Percentiles rank a stretch among this genome's conserved stretches.
These are phyloP conservation scores for Helarctos malayanus DNA, from an alignment of 2,797 vertebrate genomes.

Conservation along the genomic window DNA sequence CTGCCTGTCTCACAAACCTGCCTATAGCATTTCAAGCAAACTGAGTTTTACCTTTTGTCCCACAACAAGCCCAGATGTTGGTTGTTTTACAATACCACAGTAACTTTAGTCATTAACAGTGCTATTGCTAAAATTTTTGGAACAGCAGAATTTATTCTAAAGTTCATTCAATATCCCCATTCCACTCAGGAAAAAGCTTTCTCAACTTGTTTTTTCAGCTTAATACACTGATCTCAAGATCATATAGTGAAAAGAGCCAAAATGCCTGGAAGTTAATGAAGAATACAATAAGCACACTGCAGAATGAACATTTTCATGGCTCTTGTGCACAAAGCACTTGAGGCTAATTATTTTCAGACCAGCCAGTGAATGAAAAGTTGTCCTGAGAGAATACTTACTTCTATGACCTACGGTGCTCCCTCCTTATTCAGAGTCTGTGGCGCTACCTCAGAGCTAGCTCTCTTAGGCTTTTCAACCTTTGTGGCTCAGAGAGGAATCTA, in stretches of 20 bases:
- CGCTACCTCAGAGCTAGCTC: not conserved
- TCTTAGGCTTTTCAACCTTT: not conserved
- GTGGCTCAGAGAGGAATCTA: not conserved
- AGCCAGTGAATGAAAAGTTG: not conserved
- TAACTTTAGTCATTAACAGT: not conserved
- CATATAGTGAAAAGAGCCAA: conserved; percentile 54
- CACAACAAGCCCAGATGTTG: not conserved
- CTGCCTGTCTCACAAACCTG: not conserved
- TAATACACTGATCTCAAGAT: conserved; percentile 17
- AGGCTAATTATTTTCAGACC: conserved; percentile 63
- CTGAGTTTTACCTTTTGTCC: not conserved
- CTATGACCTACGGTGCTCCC: not conserved
- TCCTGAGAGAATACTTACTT: not conserved
- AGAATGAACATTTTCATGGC: conserved; percentile 34
- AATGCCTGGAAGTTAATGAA: conserved; percentile 64
- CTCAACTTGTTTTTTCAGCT: conserved; percentile 41
- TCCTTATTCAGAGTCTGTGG: not conserved
- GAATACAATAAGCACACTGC: not conserved
- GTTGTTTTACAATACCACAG: not conserved
- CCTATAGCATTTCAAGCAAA: not conserved
- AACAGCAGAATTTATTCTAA: conserved; percentile 46
- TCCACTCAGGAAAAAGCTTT: conserved; percentile 27
- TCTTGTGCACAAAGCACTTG: conserved; percentile 30
- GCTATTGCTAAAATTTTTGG: not conserved
- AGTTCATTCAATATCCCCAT: not conserved